Evolutionary conservation across 2,888 invertebrate genomes (phyloP), one percentile per base, ranked within the genome.

Genomic region (Ormyrus labotus): DNA sequence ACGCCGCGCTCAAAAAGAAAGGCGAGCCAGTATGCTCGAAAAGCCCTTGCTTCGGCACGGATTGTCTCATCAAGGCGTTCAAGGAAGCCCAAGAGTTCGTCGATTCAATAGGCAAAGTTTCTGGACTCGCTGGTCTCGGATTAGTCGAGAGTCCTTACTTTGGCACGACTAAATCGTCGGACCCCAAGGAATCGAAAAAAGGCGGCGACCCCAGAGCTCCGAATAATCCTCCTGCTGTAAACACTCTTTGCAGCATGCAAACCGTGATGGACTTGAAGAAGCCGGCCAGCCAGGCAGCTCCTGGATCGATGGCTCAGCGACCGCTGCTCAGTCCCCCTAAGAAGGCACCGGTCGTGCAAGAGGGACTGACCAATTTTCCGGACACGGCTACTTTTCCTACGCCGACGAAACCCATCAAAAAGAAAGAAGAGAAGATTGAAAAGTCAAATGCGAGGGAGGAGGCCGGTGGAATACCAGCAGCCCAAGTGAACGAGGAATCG

Each of bases 101-200:
- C 0, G 86, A 90, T 61, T 87, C 87, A 0, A 77, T 90, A 10
- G 89, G 89, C 0, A 88, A 85, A 65, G 87, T 87, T 10, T 87
- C 87, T 1, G 89, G 89, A 0, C 76, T 89, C 1, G 84, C 85
- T 6, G 90, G 88, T 6, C 83, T 90, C 0, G 89, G 89, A 6
- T 74, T 90, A 61, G 85, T 86, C 83, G 89, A 89, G 61, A 89
- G 89, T 80, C 90, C 89, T 5, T 89, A 86, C 61, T 89, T 88
- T 69, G 85, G 86, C 0, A 58, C 45, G 58, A 72, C n/a, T 34
- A 34, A 34, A 34, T 34, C 19, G 83, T 82, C 0, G 82, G 69
- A 79, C 63, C 10, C 51, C 60, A n/a, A 68, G 69, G 81, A 83
- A 63, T 10, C 19, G 11, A 75, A 47, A 78, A 77, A 72, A 67